Base-by-base conservation (phyloP, 2,888 invertebrate species). In the Drosophila pegasa region DNA sequence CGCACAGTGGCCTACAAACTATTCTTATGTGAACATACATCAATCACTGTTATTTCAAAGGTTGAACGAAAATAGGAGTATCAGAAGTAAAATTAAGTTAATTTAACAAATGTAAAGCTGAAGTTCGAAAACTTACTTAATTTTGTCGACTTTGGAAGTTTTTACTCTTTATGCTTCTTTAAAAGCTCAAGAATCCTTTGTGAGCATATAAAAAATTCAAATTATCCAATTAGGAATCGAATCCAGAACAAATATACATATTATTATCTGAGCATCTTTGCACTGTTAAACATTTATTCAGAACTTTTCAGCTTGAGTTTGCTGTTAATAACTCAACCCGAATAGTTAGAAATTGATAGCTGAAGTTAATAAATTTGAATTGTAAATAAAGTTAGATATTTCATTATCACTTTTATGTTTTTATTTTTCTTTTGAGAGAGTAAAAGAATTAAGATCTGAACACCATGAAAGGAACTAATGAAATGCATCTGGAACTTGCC, bases 1-100 rank as follows among this genome's bases (percentile, higher is more conserved):
- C 54, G 58, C 64, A 79, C 80, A 58, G 58, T 51, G 64, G 38
- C 4, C 10, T 2, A 27, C 16, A 16, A 16, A 45, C 3, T 16
- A 2, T 2, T 27, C 10, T 27, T 5, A 27, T 27, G 10, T 16
- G 43, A 5, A n/a, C 16, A 25, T 25, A 25, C n/a, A 43, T 9
- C 25, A n/a, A 27, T 10, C 10, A 10, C n/a, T 2, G 2, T 43
- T 25, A 16, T n/a, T n/a, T n/a, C n/a, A 5, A 27, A n/a, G 22
- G 8, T 10, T 41, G 8, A 22, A 22, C 7, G 22, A 14, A 41
- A 14, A 14, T 8, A 7, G 3, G 0, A 14, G 14, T n/a, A n/a
- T n/a, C n/a, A 22, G 8, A 33, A 12, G 16, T 1, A n/a, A 45
- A 7, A 2, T n/a, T 35, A 2, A 7, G 7, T 14, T 1, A 22